Percentiles rank a stretch among this genome's conserved stretches.
These are phyloP conservation scores for Aelia acuminata DNA, from an alignment of 2,888 invertebrate species.

Conservation along the genomic window DNA sequence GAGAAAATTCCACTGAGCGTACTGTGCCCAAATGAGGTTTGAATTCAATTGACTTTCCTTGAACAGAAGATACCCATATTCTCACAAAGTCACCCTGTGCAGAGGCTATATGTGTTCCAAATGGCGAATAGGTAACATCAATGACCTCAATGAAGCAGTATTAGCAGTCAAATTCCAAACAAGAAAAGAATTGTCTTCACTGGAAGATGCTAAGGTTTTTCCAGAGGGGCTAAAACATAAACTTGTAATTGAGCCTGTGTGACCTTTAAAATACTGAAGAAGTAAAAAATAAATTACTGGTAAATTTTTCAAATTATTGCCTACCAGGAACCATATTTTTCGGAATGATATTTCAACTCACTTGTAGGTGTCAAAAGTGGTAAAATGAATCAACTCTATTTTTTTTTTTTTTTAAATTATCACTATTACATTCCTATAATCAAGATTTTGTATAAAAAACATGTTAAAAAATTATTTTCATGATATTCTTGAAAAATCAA, in stretches of 20 bases:
- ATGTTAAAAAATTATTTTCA: too few species aligned
- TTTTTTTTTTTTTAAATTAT: too few species aligned
- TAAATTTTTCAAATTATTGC: too few species aligned
- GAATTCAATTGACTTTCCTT: constrained; percentile 83
- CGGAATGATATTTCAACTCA: too few species aligned
- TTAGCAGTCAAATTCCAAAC: constrained; percentile 87
- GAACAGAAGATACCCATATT: constrained; percentile 89
- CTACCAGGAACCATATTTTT: too few species aligned
- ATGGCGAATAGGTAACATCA: constrained; percentile 86
- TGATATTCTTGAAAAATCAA: too few species aligned
- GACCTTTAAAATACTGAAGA: constrained; percentile 86
- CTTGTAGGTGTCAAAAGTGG: too few species aligned
- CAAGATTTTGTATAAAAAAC: too few species aligned
- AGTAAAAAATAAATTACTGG: too few species aligned
- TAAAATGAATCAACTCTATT: too few species aligned
- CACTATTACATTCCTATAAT: too few species aligned
- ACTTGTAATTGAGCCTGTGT: constrained; percentile 80
- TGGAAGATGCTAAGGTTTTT: constrained; percentile 83
- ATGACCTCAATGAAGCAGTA: constrained; percentile 76
- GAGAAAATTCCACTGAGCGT: constrained; percentile 85
- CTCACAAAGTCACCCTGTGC: constrained; percentile 87
- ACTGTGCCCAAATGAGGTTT: constrained; percentile 86
- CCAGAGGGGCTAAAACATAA: constrained; percentile 83
- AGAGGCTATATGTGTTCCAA: constrained; percentile 87
- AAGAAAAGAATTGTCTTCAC: constrained; percentile 84